Percentiles rank a stretch among this genome's conserved stretches.
These are phyloP conservation scores for Chromoteleia sp. DNA, from an alignment of 2,888 invertebrate genomes.

Conservation along the genomic window DNA sequence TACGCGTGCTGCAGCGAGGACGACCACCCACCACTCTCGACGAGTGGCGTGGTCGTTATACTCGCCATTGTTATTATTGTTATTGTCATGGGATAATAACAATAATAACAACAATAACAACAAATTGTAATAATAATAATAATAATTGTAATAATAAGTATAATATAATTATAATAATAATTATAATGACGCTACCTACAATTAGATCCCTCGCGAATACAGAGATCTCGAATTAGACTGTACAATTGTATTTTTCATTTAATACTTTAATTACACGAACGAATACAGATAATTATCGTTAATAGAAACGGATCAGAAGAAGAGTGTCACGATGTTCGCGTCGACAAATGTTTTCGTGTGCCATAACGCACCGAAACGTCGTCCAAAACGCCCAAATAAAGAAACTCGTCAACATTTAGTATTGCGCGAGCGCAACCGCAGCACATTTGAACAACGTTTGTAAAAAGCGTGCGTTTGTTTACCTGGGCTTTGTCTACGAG, in stretches of 20 bases:
- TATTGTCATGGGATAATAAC: no score
- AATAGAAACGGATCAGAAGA: slow-evolving; percentile 77
- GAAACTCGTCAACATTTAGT: slow-evolving; percentile 3
- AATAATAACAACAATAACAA: no score
- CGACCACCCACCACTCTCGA: no score
- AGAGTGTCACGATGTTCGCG: slow-evolving; percentile 74
- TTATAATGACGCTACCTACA: slow-evolving; percentile 78
- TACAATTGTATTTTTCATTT: slow-evolving; percentile 81
- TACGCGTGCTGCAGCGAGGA: no score
- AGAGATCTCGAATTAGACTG: slow-evolving; percentile 76
- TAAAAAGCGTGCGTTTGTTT: background rate
- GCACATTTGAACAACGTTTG: slow-evolving; percentile 6
- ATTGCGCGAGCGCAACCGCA: background rate
- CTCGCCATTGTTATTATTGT: no score
- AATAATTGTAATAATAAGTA: no score
- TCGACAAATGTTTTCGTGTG: slow-evolving; percentile 68
- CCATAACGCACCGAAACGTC: slow-evolving; percentile 34
- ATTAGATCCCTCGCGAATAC: slow-evolving; percentile 66
- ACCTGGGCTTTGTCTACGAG: slow-evolving; percentile 12
- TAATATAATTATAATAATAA: slow-evolving; percentile 18
- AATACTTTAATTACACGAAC: slow-evolving; percentile 79
- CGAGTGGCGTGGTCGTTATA: no score
- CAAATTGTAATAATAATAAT: no score
- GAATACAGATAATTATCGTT: slow-evolving; percentile 76
- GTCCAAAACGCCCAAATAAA: slow-evolving; percentile 37